phyloP scores from a whole-genome alignment of 2,888 invertebrate genomes.

The Hipparchia semele region DNA sequence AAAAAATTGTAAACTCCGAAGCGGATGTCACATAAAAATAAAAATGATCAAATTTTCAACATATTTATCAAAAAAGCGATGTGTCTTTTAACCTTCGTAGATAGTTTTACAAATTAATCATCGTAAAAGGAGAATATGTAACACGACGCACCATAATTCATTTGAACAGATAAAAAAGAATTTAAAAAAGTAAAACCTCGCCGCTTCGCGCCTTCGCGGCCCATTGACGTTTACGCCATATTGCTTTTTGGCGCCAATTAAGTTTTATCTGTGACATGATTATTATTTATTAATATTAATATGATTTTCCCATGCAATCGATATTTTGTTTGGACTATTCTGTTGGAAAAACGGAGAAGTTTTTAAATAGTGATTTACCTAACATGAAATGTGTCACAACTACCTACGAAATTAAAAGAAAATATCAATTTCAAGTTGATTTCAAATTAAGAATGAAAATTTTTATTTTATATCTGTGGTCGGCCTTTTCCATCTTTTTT shows the following conservation, averaged over 20 bases:
- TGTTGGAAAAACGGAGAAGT: too few species aligned
- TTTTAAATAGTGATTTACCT: too few species aligned
- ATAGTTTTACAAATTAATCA: constrained; percentile 43
- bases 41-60: not conserved
- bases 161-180: constrained; percentile 19
- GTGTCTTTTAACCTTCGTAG: constrained; percentile 24
- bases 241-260: constrained; percentile 69
- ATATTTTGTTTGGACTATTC: too few species aligned
- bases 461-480: too few species aligned
- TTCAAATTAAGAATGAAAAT: too few species aligned
- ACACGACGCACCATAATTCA: constrained; percentile 40
- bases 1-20: not conserved
- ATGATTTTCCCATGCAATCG: not conserved
- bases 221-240: constrained; percentile 62
- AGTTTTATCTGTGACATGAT: constrained; percentile 34
- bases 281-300: not conserved
- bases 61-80: constrained; percentile 21
- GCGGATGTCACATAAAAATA: constrained; percentile 21
- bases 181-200: constrained; percentile 31
- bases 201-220: constrained; percentile 66
- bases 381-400: too few species aligned
- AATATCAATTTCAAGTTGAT: too few species aligned
- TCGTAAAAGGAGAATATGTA: constrained; percentile 37
- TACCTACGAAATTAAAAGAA: too few species aligned
- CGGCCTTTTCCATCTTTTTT: too few species aligned